Evolutionary conservation across 2,888 invertebrate species (phyloP), one percentile per base, ranked within the genome.

Genomic region (Scrobipalpa atriplicella): DNA sequence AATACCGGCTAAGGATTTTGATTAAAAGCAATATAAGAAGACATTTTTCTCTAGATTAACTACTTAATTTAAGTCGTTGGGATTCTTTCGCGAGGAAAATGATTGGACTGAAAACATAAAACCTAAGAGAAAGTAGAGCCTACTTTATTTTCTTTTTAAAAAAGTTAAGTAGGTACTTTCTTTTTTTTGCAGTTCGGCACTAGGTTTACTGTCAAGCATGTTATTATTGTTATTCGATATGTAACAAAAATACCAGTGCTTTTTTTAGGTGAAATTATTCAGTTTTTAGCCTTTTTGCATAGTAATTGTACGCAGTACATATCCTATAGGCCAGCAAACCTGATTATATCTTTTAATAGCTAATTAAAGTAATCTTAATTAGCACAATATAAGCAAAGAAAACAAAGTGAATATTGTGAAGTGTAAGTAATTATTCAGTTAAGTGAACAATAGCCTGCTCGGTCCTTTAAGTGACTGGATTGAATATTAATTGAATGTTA

Each of bases 11-110:
- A 56, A 21, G 54, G 54, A 56, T 56, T 56, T 56, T 56, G 54
- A 56, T 56, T 56, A 56, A 56, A 56, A 56, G 54, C 54, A 29
- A 56, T 56, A 58, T 58, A 58, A 58, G 58, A 38, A 38, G 58
- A 38, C 58, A 38, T 38, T 58, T 38, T 58, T 38, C 13, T 38
- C 36, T 58, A 58, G 38, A 58, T 58, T 38, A 29, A 29, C 29
- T 29, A 29, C 58, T 58, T 58, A 38, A 58, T 58, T 58, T 38
- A 38, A 58, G 58, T 58, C 38, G 58, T 58, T 58, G 8, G 38
- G 58, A 58, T 58, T 58, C 58, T 38, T 58, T 58, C 58, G 16
- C 38, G 29, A 29, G n/a, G 58, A 38, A 58, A 58, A 38, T 38
- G n/a, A 16, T 38, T 36, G 16, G 38, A n/a, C 16, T 38, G 36